Percentiles rank a stretch among this genome's conserved stretches.
Evolutionary conservation across 2,797 vertebrate genomes (phyloP).

Genomic region (Allobates femoralis): DNA sequence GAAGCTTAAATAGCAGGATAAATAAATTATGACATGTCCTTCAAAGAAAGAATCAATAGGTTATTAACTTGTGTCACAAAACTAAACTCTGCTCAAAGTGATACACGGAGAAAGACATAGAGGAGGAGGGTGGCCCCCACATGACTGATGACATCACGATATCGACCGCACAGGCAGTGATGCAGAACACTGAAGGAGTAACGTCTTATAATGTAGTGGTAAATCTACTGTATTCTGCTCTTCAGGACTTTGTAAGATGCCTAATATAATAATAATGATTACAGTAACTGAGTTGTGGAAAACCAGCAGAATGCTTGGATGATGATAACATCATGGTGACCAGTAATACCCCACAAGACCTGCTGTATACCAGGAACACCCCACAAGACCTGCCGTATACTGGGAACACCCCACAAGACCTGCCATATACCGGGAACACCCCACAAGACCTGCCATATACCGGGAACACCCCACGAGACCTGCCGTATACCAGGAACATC

Average conservation of each 20-base stretch:
- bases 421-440: too few species aligned
- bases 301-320: neutral
- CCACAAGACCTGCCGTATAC: too few species aligned
- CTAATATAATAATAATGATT: neutral
- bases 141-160: constrained; percentile 23
- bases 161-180: neutral
- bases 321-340: neutral
- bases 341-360: too few species aligned
- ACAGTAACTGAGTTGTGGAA: neutral
- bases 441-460: too few species aligned
- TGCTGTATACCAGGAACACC: too few species aligned
- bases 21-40: constrained; percentile 53
- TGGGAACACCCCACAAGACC: too few species aligned
- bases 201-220: neutral
- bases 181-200: neutral
- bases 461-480: too few species aligned
- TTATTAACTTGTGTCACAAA: constrained; percentile 50
- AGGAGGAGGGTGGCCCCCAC: neutral
- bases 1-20: constrained; percentile 17
- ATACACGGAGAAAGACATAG: neutral
- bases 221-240: neutral
- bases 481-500: too few species aligned
- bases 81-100: constrained; percentile 32
- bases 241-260: neutral
- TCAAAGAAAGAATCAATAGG: constrained; percentile 57